These are phyloP conservation scores for Lamellibrachia columna DNA, from an alignment of 2,888 invertebrate genomes.

Conservation along the genomic window DNA sequence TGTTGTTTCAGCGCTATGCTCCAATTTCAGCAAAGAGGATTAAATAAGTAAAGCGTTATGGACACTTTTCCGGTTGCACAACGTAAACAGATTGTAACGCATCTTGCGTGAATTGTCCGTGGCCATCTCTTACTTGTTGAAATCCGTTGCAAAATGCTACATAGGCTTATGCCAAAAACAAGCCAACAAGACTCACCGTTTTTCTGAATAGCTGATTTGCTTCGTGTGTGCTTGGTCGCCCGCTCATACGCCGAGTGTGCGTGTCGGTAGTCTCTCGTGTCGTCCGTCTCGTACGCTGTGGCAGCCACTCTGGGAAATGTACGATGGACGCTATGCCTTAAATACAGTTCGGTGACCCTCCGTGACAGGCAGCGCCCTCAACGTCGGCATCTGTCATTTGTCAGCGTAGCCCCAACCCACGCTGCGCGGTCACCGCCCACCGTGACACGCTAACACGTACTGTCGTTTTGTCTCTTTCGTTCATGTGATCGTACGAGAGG, in stretches of 20 bases:
- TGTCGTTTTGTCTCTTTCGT: neutral
- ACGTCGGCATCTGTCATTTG: neutral
- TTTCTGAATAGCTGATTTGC: neutral
- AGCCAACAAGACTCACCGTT: neutral
- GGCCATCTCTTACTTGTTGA: neutral
- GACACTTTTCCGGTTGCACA: neutral
- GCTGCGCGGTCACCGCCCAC: neutral
- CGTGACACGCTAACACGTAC: neutral
- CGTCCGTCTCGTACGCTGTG: neutral
- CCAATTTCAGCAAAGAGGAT: too few relatives aligned
- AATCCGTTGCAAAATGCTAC: neutral
- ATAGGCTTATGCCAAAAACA: neutral
- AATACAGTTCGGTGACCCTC: neutral
- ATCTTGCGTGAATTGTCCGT: neutral
- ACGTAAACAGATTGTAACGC: neutral
- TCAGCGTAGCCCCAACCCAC: neutral
- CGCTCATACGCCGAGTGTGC: neutral
- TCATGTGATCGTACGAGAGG: neutral
- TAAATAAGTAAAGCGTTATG: too few relatives aligned
- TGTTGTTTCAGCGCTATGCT: too few relatives aligned
- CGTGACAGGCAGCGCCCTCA: conserved; percentile 16
- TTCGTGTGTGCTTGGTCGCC: neutral
- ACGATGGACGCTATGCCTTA: neutral
- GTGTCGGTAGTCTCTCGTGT: neutral
- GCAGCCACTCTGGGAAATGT: neutral